phyloP scores from a whole-genome alignment of 1,140 invertebrate genomes.

The Drosophila nannoptera region DNA sequence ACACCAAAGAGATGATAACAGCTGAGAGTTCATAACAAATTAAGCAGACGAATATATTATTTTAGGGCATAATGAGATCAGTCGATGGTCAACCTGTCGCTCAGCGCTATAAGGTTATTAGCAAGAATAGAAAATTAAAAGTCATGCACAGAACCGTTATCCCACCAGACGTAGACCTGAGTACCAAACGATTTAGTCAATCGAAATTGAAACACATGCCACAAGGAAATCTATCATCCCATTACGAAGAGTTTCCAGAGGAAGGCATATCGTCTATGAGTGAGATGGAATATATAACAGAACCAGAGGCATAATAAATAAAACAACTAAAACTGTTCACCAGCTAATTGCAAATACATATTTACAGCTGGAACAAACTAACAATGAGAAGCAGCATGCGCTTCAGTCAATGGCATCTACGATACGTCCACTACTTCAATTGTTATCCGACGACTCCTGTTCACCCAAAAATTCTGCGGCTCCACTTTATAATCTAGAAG shows the following conservation, averaged over 20 bases:
- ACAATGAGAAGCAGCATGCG: neutral
- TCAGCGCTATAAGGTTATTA: neutral
- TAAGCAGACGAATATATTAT: constrained; percentile 9
- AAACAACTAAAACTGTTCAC: too few relatives aligned
- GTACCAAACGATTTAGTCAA: constrained; percentile 1
- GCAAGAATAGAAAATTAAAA: constrained; percentile 5
- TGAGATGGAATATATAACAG: constrained; percentile 2
- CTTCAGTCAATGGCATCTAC: neutral
- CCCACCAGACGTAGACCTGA: neutral
- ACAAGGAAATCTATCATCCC: neutral
- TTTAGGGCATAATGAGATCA: constrained; percentile 11
- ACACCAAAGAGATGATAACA: neutral
- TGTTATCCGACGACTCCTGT: constrained; percentile 18
- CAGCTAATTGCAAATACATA: neutral
- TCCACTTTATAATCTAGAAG: neutral
- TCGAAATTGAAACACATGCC: constrained; percentile 1
- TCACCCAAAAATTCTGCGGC: neutral
- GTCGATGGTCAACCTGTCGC: neutral
- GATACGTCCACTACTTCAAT: constrained; percentile 22
- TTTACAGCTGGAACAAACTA: constrained; percentile 1
- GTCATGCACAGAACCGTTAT: neutral
- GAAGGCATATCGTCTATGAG: neutral
- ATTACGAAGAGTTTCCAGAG: neutral
- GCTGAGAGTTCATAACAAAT: constrained; percentile 7
- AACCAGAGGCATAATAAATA: constrained; percentile 11